Base-by-base conservation (phyloP, 2,888 invertebrate genomes). In the Caradrina kadenii region DNA sequence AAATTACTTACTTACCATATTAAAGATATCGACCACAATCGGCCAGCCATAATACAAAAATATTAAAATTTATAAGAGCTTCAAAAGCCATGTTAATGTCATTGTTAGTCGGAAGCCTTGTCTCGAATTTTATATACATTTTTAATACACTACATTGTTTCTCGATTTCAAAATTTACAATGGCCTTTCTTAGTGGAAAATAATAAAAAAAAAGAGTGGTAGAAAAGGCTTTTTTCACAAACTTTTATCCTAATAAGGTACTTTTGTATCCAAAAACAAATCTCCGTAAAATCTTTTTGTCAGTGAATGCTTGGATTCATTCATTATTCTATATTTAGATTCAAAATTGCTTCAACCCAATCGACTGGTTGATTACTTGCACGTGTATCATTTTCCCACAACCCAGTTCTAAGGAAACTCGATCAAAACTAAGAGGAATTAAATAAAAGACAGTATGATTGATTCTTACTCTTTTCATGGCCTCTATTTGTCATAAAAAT, bases 361-460 rank as follows among this genome's bases (percentile, higher is more conserved):
- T 79, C 70, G 65, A 68, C 62, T 72, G 62, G 74, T 68, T 87
- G 85, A 93, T 92, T 88, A 79, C 86, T 87, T 88, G 88, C 93
- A 89, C 93, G 93, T 93, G 93, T 88, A 90, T 76, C 80, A 58
- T 82, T 72, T 86, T 73, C 69, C 39, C 52, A 53, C 66, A 72
- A 68, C 63, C 56, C 59, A 67, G 15, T 62, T 75, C 73, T 66
- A 65, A 71, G 56, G 68, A 73, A 74, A 75, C 54, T 58, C 69
- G 60, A 72, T 69, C 69, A 72, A 72, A 79, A 75, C 61, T 49
- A 55, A 66, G 45, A 50, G 49, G 62, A 69, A 71, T 80, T 63
- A 60, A 68, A 76, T 73, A 50, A 72, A 63, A 60, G 68, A 68
- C 64, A 70, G 45, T 42, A 73, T 81, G 74, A 83, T 82, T 74